These are phyloP conservation scores for Horisme vitalbata DNA, from an alignment of 2,888 invertebrate genomes.

Conservation along the genomic window DNA sequence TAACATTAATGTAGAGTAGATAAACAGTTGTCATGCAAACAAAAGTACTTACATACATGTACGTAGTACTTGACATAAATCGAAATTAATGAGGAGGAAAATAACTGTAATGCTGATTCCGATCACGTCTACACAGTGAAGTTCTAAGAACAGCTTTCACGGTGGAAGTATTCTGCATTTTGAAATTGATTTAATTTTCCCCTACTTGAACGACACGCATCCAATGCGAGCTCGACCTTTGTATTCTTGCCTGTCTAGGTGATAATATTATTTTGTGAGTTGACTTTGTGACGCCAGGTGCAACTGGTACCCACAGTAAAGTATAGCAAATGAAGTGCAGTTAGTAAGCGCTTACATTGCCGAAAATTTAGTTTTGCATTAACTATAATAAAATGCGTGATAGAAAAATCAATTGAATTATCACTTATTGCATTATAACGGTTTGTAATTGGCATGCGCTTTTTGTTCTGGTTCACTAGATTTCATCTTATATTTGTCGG, in stretches of 20 bases:
- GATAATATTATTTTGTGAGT: neutral
- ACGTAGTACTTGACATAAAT: no score
- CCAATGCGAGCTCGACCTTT: constrained; percentile 42
- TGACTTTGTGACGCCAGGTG: constrained; percentile 49
- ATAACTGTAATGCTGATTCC: constrained; percentile 57
- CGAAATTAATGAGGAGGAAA: constrained; percentile 49
- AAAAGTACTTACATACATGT: constrained; percentile 32
- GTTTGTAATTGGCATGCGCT: constrained; percentile 34
- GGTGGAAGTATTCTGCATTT: constrained; percentile 62
- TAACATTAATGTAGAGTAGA: constrained; percentile 28
- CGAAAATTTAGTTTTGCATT: constrained; percentile 67
- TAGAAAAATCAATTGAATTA: constrained; percentile 43
- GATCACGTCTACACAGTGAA: constrained; percentile 52
- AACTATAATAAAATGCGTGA: constrained; percentile 50
- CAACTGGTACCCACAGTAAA: constrained; percentile 51
- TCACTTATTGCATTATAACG: constrained; percentile 36
- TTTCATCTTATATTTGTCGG: neutral
- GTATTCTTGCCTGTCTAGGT: constrained; percentile 41
- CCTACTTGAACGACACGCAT: constrained; percentile 13
- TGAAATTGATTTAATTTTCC: constrained; percentile 59
- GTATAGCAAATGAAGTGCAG: constrained; percentile 21
- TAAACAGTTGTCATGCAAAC: constrained; percentile 40
- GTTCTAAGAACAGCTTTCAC: constrained; percentile 74
- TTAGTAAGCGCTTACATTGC: constrained; percentile 53
- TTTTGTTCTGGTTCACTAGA: neutral